A percentile compares a stretch with the other conserved stretches of the same genome.
Conservation (phyloP, 2,797 vertebrate genomes). For the Xiphorhynchus erythropygius region DNA sequence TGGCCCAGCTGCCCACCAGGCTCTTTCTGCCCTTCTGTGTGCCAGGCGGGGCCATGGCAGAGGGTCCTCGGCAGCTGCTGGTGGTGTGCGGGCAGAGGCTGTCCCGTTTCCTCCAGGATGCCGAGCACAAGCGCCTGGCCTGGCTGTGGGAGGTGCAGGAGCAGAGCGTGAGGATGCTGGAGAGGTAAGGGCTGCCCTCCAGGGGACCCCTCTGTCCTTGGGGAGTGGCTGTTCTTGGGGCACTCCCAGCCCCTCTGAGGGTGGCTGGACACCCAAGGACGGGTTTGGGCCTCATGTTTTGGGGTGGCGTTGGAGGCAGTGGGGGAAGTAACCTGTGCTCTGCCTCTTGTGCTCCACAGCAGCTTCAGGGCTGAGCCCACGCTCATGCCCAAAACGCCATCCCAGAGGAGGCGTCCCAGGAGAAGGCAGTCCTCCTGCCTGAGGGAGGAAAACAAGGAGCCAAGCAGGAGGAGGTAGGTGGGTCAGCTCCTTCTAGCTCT, state of each 20-base stretch:
- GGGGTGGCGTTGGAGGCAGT: rapidly evolving
- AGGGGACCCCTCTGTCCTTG: rapidly evolving
- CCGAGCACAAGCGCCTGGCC: slow-evolving; percentile 84
- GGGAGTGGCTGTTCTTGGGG: not conserved
- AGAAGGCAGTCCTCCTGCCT: slow-evolving; percentile 82
- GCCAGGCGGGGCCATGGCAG: slow-evolving; percentile 78
- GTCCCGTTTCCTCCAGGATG: slow-evolving; percentile 77
- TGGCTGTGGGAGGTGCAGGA: slow-evolving; percentile 93
- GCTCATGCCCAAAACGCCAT: slow-evolving; percentile 92
- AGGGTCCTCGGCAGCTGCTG: slow-evolving; percentile 79
- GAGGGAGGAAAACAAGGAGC: slow-evolving; percentile 79
- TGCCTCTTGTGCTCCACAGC: slow-evolving; percentile 61
- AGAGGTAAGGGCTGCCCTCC: slow-evolving; percentile 75
- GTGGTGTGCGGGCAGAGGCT: slow-evolving; percentile 83
- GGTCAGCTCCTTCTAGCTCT: not conserved
- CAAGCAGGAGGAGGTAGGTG: slow-evolving; percentile 82
- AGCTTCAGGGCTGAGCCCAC: slow-evolving; percentile 88
- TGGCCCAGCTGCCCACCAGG: rapidly evolving
- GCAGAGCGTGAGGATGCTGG: slow-evolving; percentile 89
- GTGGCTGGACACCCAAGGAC: not conserved
- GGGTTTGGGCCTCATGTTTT: rapidly evolving
- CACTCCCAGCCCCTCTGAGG: rapidly evolving
- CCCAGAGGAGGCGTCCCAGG: slow-evolving; percentile 86
- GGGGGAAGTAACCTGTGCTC: rapidly evolving
- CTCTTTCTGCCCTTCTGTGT: rapidly evolving